These are phyloP conservation scores for Drosophila rufa DNA, from an alignment of 1,140 invertebrate species.

Conservation along the genomic window DNA sequence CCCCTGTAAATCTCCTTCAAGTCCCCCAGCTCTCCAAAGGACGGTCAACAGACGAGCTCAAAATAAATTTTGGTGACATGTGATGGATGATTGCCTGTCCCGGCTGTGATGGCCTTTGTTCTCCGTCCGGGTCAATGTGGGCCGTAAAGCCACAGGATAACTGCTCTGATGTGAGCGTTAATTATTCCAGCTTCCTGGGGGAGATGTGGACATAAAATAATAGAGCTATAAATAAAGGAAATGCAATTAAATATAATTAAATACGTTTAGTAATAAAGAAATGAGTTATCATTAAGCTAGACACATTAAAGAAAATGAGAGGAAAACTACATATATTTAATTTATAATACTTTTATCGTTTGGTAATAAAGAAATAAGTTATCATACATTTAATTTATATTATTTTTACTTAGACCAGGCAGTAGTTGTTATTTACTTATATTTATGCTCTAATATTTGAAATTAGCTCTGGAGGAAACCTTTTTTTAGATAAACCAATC, in stretches of 20 bases:
- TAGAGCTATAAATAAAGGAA: background rate
- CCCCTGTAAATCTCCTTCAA: background rate
- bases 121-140: constrained; percentile 26
- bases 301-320: background rate
- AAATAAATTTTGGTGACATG: constrained; percentile 46
- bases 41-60: constrained; percentile 36
- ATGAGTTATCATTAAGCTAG: background rate
- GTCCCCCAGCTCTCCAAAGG: constrained; percentile 8
- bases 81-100: constrained; percentile 53
- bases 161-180: constrained; percentile 8
- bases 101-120: constrained; percentile 35
- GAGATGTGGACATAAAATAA: background rate
- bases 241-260: constrained; percentile 1
- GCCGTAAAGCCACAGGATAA: constrained; percentile 36
- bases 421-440: background rate
- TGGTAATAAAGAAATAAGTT: too few relatives aligned
- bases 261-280: too few relatives aligned
- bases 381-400: too few relatives aligned
- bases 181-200: constrained; percentile 25
- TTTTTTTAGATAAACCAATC: constrained; percentile 11
- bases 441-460: background rate
- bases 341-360: too few relatives aligned
- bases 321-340: background rate
- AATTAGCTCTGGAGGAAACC: background rate
- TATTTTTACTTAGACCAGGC: background rate